Evolutionary conservation across 2,888 invertebrate species (phyloP), one percentile per base, ranked within the genome.

Genomic region (Eupithecia tripunctaria): DNA sequence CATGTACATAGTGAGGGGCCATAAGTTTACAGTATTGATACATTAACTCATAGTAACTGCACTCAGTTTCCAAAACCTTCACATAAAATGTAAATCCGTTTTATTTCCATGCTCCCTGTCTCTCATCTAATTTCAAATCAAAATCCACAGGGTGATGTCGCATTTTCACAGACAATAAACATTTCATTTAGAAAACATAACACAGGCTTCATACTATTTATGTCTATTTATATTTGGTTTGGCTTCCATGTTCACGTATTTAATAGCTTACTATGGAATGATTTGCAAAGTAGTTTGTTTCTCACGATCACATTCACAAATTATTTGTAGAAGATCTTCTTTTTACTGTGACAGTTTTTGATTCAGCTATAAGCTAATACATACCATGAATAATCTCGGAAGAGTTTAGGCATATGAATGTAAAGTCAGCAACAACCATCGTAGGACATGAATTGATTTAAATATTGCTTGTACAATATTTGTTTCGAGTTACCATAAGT

Each of bases 341-440:
- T 38, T 38, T 41, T 38, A 64, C 38, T 41, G 64, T 64, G 64
- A 38, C 64, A 64, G 63, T 64, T 18, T 64, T 18, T 60, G 21
- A 32, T 36, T 32, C 63, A 21, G 2, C 36, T 29, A 0, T 12
- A 60, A 18, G 60, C 29, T 29, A 8, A 60, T 18, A 60, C 8
- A 29, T 18, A 60, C 60, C 60, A 18, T 7, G 1, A 51, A n/a
- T 51, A 51, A 21, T 10, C 47, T 51, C 21, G 47, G 3, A 1
- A 51, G 3, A 51, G 2, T 10, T 47, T 8, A 7, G 8, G 47
- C n/a, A 47, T 8, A 1, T n/a, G n/a, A 47, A 47, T n/a, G 41
- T 41, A 41, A 12, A 41, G 18, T 7, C 7, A 18, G 18, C 18
- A 43, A 43, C 8, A 10, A 47, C 0, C 2, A 3, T 10, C n/a